Evolutionary conservation across 2,888 invertebrate genomes (phyloP), one percentile per base, ranked within the genome.

Genomic region (Tipula vernalis): DNA sequence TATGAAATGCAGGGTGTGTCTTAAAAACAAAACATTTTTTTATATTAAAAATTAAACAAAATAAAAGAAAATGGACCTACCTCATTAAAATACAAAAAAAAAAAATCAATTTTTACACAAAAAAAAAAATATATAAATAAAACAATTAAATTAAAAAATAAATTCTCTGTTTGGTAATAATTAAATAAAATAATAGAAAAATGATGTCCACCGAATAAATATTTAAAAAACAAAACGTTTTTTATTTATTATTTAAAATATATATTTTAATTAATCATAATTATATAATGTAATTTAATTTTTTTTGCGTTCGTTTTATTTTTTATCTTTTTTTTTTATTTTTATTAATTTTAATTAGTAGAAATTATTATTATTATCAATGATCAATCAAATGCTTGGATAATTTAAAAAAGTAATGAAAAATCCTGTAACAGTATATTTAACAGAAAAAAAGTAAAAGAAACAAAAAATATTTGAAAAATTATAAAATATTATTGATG

Each of bases 171-270:
- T 71, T 71, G 71, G 71, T 71, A 71, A 51, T 51, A 71, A 71
- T 71, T 71, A 71, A 71, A 71, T 71, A 28, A 71, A 71, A 71
- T 71, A 28, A 71, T 71, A 71, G 71, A 71, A 71, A 71, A 71
- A 71, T 71, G 71, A 71, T 71, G 71, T 71, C 71, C 71, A 71
- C 71, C 71, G 71, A 71, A 71, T 71, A 71, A 71, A 71, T 71
- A 28, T 71, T 51, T 71, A 71, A 71, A 71, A 71, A 71, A 71
- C 71, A 71, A 71, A 71, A 71, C 10, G 71, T 71, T 71, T 71
- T 71, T 28, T 71, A 71, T 28, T 18, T 71, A 51, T 51, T 51
- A 28, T 71, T 71, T 71, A 28, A 71, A 71, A 71, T 71, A 71
- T 71, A 71, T 71, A 71, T 71, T 71, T 57, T 57, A 57, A 57